phyloP scores from a whole-genome alignment of 2,888 invertebrate species.

The Phengaris arion region DNA sequence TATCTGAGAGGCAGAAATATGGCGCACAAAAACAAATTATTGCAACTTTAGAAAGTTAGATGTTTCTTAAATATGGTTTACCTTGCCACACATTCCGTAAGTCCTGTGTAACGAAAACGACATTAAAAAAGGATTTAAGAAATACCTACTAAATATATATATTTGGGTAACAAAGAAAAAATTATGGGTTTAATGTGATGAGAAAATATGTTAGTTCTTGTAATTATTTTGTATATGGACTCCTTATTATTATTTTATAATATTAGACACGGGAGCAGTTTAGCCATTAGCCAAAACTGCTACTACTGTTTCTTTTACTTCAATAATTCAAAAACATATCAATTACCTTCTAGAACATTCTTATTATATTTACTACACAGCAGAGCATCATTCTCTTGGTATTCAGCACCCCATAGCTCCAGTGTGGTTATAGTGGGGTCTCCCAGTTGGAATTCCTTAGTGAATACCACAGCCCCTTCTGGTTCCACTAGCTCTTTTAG shows the following conservation, averaged over 20 bases:
- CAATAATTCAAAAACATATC: too few relatives aligned
- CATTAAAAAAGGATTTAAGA: neutral
- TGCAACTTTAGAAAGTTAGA: neutral
- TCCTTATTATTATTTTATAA: neutral
- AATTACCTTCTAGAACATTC: slow-evolving; percentile 77
- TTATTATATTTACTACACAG: slow-evolving; percentile 86
- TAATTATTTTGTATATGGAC: neutral
- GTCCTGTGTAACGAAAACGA: slow-evolving; percentile 5
- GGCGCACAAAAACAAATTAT: neutral
- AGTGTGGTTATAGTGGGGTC: slow-evolving; percentile 96
- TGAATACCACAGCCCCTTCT: slow-evolving; percentile 93
- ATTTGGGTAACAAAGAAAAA: too few relatives aligned
- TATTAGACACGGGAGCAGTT: neutral
- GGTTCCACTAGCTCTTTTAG: slow-evolving; percentile 98
- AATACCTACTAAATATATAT: too few relatives aligned
- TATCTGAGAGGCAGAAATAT: neutral
- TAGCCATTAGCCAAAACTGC: neutral
- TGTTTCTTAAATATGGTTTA: neutral
- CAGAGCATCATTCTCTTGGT: slow-evolving; percentile 96
- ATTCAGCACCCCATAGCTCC: slow-evolving; percentile 99
- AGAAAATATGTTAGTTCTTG: too few relatives aligned
- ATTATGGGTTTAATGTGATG: too few relatives aligned
- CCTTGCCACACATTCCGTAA: neutral
- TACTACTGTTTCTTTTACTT: too few relatives aligned
- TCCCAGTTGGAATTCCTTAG: slow-evolving; percentile 92